These are phyloP conservation scores for Druon quercuslanigerum DNA, from an alignment of 1,140 invertebrate species.

Conservation along the genomic window DNA sequence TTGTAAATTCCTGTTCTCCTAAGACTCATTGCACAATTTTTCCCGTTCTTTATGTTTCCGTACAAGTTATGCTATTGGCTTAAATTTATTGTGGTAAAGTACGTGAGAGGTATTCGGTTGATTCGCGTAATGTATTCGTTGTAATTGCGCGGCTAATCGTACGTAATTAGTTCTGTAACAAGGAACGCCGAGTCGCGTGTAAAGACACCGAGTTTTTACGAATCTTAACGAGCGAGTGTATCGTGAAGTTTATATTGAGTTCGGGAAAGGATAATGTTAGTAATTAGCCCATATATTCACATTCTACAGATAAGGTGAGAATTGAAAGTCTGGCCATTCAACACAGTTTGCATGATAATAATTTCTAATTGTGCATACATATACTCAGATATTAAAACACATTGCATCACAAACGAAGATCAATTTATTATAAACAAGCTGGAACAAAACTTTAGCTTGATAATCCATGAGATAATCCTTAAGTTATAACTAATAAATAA, in stretches of 20 bases:
- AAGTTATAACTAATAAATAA: conserved; percentile 22
- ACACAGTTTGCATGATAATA: too few relatives aligned
- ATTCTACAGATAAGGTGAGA: too few relatives aligned
- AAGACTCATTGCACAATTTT: conserved; percentile 18
- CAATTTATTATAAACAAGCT: background rate
- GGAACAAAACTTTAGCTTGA: background rate
- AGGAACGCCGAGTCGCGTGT: conserved; percentile 57
- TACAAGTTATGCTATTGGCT: background rate
- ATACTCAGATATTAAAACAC: background rate
- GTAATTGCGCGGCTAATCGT: conserved; percentile 58
- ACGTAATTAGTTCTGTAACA: conserved; percentile 56
- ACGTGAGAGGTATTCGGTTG: background rate
- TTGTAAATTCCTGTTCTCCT: background rate
- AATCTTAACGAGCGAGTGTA: conserved; percentile 52
- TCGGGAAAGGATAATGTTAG: too few relatives aligned
- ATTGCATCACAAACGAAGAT: background rate
- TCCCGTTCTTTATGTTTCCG: conserved; percentile 20
- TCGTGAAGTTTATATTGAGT: background rate
- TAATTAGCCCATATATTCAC: too few relatives aligned
- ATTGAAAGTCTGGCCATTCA: too few relatives aligned
- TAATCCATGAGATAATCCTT: background rate
- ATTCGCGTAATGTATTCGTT: conserved; percentile 45
- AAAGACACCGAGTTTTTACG: conserved; percentile 49
- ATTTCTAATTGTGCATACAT: too few relatives aligned
- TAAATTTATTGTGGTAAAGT: conserved; percentile 2